phyloP scores from a whole-genome alignment of 2,113 vertebrate species.

The Promerops cafer region DNA sequence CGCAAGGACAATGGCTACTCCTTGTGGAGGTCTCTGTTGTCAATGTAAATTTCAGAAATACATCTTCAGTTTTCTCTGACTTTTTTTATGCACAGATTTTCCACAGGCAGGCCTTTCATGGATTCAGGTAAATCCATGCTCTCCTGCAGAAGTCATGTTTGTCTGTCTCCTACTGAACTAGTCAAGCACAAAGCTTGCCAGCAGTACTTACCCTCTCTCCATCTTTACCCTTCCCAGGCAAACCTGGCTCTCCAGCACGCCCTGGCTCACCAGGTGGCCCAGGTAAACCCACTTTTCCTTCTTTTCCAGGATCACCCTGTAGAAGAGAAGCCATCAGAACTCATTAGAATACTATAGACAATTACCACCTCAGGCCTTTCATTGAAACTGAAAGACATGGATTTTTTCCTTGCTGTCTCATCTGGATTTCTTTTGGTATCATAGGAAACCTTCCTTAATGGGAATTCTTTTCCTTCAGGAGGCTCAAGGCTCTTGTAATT shows the following conservation, averaged over 20 bases:
- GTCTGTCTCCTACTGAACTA: neutral
- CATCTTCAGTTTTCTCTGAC: neutral
- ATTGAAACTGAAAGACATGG: fast-evolving
- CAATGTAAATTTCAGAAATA: neutral
- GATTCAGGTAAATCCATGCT: neutral
- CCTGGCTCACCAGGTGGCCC: constrained; percentile 82
- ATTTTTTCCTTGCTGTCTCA: neutral
- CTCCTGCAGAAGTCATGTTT: neutral
- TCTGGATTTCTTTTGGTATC: neutral
- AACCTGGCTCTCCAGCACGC: constrained; percentile 78
- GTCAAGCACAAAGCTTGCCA: neutral
- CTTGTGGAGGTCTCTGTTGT: neutral
- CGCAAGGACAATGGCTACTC: neutral
- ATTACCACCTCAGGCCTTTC: neutral
- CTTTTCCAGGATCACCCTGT: constrained; percentile 85
- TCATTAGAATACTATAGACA: neutral
- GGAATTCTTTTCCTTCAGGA: neutral
- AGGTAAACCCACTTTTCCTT: constrained; percentile 76
- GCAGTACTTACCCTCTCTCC: constrained; percentile 78
- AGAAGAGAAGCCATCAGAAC: neutral
- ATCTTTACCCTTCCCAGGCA: constrained; percentile 85
- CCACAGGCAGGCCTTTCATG: neutral
- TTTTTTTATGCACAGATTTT: neutral
- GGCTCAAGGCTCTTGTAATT: neutral
- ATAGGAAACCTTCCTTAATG: neutral